phyloP scores from a whole-genome alignment of 1,140 invertebrate species.

The Pachypsylla venusta region DNA sequence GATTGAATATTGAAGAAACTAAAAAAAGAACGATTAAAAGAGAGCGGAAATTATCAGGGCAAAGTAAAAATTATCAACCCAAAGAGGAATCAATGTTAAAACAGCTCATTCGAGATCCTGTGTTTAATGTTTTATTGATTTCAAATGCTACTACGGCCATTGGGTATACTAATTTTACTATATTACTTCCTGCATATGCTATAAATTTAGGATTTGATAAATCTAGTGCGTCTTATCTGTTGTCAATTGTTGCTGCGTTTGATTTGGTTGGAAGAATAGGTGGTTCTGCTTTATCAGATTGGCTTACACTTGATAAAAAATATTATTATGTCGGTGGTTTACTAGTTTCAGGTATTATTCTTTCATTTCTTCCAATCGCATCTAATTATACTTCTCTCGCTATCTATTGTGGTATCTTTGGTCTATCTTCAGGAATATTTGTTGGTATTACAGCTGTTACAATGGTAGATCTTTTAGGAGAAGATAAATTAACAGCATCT shows the following conservation, averaged over 20 bases:
- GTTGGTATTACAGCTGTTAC: constrained; percentile 70
- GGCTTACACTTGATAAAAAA: constrained; percentile 51
- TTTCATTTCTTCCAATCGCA: constrained; percentile 49
- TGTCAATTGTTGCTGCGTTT: constrained; percentile 60
- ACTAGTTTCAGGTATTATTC: constrained; percentile 52
- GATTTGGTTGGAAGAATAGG: constrained; percentile 67
- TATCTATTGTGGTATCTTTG: constrained; percentile 55
- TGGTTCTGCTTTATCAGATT: constrained; percentile 62
- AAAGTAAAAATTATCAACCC: neutral
- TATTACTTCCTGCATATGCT: constrained; percentile 59
- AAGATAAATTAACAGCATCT: constrained; percentile 62
- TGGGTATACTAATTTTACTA: constrained; percentile 72
- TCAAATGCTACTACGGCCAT: constrained; percentile 71
- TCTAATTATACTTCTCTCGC: constrained; percentile 38
- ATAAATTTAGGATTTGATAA: constrained; percentile 49
- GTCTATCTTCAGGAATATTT: constrained; percentile 67
- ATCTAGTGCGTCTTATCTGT: constrained; percentile 44
- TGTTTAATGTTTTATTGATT: constrained; percentile 64
- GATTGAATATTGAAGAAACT: constrained; percentile 56
- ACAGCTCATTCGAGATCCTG: constrained; percentile 51
- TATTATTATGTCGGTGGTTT: constrained; percentile 66
- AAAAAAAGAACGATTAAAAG: constrained; percentile 39
- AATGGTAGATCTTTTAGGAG: constrained; percentile 69
- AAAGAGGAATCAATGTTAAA: neutral
- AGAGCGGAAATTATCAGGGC: neutral